Conservation (phyloP, 1,140 invertebrate species). For the Bradynema listronoti region DNA sequence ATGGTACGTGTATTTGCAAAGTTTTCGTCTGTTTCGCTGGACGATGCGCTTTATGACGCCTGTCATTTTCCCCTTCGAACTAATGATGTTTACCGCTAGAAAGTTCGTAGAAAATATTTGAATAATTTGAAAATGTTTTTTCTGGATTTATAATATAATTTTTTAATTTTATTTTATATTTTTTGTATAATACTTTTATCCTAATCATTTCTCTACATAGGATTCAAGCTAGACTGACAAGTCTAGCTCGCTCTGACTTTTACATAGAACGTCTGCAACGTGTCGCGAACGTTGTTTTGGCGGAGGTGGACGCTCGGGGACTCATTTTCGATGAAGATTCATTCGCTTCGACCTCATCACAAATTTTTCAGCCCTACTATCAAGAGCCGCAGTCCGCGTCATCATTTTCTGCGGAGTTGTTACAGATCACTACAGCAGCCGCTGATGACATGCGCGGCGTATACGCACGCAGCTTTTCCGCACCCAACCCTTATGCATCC, state of each 20-base stretch:
- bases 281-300: constrained; percentile 39
- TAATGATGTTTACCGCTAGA: constrained; percentile 37
- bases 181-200: neutral
- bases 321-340: too few relatives aligned
- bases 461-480: too few relatives aligned
- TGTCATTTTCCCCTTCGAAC: constrained; percentile 45
- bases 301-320: constrained; percentile 14
- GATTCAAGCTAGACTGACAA: constrained; percentile 26
- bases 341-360: too few relatives aligned
- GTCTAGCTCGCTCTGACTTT: constrained; percentile 20
- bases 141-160: neutral
- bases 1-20: constrained; percentile 36
- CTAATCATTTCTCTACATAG: constrained; percentile 16
- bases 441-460: too few relatives aligned
- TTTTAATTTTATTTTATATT: constrained; percentile 10
- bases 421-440: too few relatives aligned
- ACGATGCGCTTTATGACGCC: constrained; percentile 34
- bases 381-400: too few relatives aligned
- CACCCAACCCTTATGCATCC: too few relatives aligned
- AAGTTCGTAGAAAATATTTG: constrained; percentile 17
- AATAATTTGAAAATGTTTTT: too few relatives aligned
- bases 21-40: constrained; percentile 41
- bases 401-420: too few relatives aligned
- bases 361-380: too few relatives aligned
- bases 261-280: constrained; percentile 28